Conservation (phyloP, 2,113 vertebrate genomes). For the Gila orcuttii region DNA sequence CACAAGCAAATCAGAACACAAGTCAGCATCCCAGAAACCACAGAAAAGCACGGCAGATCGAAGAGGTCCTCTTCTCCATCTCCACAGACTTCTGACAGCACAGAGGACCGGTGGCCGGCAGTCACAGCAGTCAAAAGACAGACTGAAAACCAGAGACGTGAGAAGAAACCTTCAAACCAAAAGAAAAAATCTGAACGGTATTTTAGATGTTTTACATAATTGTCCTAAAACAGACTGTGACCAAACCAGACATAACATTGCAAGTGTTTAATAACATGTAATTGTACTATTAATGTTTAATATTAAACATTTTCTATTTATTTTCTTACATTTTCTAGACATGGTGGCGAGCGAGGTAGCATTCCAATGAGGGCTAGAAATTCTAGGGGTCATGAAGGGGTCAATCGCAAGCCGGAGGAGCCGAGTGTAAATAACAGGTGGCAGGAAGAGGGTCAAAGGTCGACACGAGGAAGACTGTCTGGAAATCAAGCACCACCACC, state of each 20-base stretch:
- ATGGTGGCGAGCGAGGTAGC: constrained; percentile 28
- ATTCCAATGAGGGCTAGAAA: constrained; percentile 46
- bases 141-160: constrained; percentile 37
- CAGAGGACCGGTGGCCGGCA: not conserved
- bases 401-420: constrained; percentile 29
- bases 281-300: not conserved
- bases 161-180: constrained; percentile 43
- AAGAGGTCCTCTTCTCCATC: constrained; percentile 28
- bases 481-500: constrained; percentile 49
- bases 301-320: not conserved
- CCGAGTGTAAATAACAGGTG: constrained; percentile 16
- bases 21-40: not conserved
- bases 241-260: not conserved
- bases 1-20: constrained; percentile 27
- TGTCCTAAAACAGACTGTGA: not conserved
- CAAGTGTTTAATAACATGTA: not conserved
- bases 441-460: constrained; percentile 44
- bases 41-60: constrained; percentile 13
- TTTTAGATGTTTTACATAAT: not conserved
- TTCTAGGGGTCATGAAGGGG: constrained; percentile 48
- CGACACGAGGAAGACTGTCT: constrained; percentile 32
- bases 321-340: not conserved
- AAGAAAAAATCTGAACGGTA: constrained; percentile 60
- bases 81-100: constrained; percentile 40
- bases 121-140: constrained; percentile 36